These are phyloP conservation scores for Parapsyche elsis DNA, from an alignment of 1,140 invertebrate species.

Conservation along the genomic window DNA sequence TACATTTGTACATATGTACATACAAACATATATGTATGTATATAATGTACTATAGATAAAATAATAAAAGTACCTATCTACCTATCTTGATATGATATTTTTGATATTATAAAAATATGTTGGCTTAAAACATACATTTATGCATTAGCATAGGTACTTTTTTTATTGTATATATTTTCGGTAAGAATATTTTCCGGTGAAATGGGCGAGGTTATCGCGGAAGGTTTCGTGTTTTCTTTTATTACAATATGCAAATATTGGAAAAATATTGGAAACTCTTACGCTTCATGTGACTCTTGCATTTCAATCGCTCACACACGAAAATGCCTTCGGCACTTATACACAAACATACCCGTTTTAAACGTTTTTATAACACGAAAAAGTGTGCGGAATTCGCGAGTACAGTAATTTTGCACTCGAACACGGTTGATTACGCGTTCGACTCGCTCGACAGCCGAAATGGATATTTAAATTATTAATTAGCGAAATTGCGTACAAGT, in stretches of 20 bases:
- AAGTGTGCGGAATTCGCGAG: too few species aligned
- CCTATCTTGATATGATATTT: background rate
- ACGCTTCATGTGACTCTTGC: constrained; percentile 28
- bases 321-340: background rate
- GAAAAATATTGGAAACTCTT: constrained; percentile 34
- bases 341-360: too few species aligned
- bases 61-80: constrained; percentile 2
- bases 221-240: constrained; percentile 30
- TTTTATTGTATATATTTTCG: background rate
- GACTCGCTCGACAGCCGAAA: too few species aligned
- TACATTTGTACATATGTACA: constrained; percentile 8
- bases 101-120: background rate
- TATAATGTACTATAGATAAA: too few species aligned
- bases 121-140: background rate
- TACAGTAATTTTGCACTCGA: too few species aligned
- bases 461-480: too few species aligned
- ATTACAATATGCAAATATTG: constrained; percentile 41
- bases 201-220: background rate
- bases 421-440: too few species aligned
- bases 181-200: background rate
- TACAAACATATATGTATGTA: constrained; percentile 12
- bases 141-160: background rate
- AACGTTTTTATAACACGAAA: too few species aligned
- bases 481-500: too few species aligned
- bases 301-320: constrained; percentile 16